These are phyloP conservation scores for Cantharis nigra DNA, from an alignment of 2,888 invertebrate genomes.

Conservation along the genomic window DNA sequence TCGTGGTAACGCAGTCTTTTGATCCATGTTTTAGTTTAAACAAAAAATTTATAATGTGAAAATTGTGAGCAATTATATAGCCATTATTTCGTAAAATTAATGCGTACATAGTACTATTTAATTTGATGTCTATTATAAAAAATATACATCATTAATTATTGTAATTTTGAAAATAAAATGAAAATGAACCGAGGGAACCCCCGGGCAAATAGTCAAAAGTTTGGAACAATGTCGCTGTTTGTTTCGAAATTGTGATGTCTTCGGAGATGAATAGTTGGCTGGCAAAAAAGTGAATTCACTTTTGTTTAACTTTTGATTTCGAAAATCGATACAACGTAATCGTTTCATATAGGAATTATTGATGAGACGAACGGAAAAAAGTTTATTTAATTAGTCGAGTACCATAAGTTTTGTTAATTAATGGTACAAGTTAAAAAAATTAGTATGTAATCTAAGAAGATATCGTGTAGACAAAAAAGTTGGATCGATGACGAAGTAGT, in stretches of 20 bases:
- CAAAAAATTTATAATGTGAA: neutral
- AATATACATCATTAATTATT: neutral
- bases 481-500: slow-evolving; percentile 45
- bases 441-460: slow-evolving; percentile 21
- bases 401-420: slow-evolving; percentile 27
- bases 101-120: neutral
- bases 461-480: slow-evolving; percentile 34
- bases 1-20: neutral
- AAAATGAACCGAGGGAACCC: neutral
- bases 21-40: neutral
- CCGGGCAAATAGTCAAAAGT: neutral
- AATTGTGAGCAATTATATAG: neutral
- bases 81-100: neutral
- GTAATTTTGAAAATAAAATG: neutral
- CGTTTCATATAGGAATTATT: neutral
- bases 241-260: neutral
- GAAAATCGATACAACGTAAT: neutral
- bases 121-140: neutral
- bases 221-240: neutral
- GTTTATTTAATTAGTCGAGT: neutral
- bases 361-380: neutral
- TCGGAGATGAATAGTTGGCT: neutral
- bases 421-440: slow-evolving; percentile 25
- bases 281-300: neutral
- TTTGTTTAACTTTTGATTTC: neutral